These are phyloP conservation scores for Lepus townsendii DNA, from an alignment of 2,797 vertebrate genomes.

Conservation along the genomic window DNA sequence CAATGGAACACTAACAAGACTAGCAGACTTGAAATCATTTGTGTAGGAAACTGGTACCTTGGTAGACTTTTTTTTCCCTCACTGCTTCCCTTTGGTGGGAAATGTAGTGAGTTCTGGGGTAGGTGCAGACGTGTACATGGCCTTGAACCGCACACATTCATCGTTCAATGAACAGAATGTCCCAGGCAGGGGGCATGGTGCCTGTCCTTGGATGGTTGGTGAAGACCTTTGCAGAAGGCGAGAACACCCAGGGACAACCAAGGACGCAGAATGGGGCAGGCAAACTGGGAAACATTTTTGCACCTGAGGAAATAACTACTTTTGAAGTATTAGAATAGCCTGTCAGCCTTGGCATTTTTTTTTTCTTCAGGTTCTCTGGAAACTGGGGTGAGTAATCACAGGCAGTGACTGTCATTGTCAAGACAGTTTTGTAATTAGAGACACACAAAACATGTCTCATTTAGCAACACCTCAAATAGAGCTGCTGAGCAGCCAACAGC, in stretches of 20 bases:
- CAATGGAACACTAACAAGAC: constrained; percentile 56
- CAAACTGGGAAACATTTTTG: constrained; percentile 56
- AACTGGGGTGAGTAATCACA: constrained; percentile 78
- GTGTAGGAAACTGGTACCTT: constrained; percentile 49
- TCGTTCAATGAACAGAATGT: neutral
- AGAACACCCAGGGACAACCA: neutral
- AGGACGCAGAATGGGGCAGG: constrained; percentile 35
- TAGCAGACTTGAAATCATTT: constrained; percentile 59
- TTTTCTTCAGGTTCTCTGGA: constrained; percentile 61
- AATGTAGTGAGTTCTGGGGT: neutral
- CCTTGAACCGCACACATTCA: neutral
- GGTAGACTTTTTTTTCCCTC: constrained; percentile 23
- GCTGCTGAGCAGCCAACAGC: constrained; percentile 68
- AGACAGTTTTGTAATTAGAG: constrained; percentile 80
- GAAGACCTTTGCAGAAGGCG: neutral
- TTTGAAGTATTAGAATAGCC: constrained; percentile 73
- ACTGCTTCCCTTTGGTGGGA: neutral
- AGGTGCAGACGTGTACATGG: neutral
- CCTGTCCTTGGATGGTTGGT: constrained; percentile 34
- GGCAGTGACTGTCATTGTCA: constrained; percentile 80
- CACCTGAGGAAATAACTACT: constrained; percentile 71
- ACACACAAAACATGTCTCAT: constrained; percentile 81
- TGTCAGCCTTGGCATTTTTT: constrained; percentile 77
- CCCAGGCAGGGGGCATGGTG: neutral
- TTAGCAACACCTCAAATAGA: constrained; percentile 72